phyloP scores from a whole-genome alignment of 2,888 invertebrate species.

The Taphrorychus bicolor region DNA sequence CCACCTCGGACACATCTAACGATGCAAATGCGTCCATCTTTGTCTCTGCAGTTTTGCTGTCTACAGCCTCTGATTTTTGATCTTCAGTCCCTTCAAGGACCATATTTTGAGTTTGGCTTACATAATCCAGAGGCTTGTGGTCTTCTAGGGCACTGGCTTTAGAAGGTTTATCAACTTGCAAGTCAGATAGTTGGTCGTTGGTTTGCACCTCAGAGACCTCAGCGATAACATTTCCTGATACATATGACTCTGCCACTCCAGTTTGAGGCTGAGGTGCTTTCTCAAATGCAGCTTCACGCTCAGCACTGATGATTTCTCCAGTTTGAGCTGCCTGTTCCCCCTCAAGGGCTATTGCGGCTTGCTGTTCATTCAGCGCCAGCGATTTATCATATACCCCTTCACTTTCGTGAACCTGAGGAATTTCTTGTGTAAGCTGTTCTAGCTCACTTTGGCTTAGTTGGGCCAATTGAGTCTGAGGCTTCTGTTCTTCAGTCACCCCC shows the following conservation, averaged over 20 bases:
- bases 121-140: constrained; percentile 44
- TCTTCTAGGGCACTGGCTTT: constrained; percentile 43
- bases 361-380: constrained; percentile 49
- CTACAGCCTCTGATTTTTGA: constrained; percentile 55
- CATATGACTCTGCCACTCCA: constrained; percentile 52
- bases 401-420: constrained; percentile 54
- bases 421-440: constrained; percentile 53
- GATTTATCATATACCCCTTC: constrained; percentile 48
- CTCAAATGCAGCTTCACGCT: constrained; percentile 59
- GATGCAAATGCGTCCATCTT: constrained; percentile 65
- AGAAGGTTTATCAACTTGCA: constrained; percentile 38
- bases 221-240: constrained; percentile 61
- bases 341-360: constrained; percentile 59
- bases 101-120: constrained; percentile 43
- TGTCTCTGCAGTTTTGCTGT: constrained; percentile 63
- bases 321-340: constrained; percentile 58
- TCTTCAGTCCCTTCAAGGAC: constrained; percentile 51
- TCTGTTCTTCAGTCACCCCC: constrained; percentile 20
- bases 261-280: constrained; percentile 51
- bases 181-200: constrained; percentile 43
- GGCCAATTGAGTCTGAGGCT: constrained; percentile 46
- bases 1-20: constrained; percentile 60
- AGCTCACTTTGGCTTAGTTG: constrained; percentile 51
- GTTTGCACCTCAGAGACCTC: constrained; percentile 52
- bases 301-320: constrained; percentile 62